Percentiles rank a stretch among this genome's conserved stretches.
Evolutionary conservation across 2,113 vertebrate species (phyloP).

Genomic region (Anser brachyrhynchus): DNA sequence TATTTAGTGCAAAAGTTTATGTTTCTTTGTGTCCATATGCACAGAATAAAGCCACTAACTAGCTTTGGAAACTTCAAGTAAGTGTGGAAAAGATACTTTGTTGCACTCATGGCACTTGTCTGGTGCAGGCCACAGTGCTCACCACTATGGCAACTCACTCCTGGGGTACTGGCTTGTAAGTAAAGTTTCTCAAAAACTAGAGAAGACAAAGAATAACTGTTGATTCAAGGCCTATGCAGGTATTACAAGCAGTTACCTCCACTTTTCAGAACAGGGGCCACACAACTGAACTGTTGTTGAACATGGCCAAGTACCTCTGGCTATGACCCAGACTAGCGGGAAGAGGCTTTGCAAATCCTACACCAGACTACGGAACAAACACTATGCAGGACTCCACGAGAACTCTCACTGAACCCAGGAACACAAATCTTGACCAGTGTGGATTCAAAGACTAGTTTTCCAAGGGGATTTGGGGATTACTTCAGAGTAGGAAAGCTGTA

Average conservation of each 20-base stretch:
- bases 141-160: not conserved
- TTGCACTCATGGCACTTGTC: not conserved
- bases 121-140: not conserved
- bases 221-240: not conserved
- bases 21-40: not conserved
- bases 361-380: not conserved
- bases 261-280: not conserved
- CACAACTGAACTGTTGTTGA: not conserved
- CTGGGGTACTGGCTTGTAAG: not conserved
- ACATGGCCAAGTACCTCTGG: not conserved
- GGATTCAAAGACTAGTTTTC: not conserved
- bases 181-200: not conserved
- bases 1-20: not conserved
- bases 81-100: not conserved
- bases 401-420: not conserved
- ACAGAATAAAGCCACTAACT: not conserved
- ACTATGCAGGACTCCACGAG: accelerated
- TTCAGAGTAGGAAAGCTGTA: not conserved
- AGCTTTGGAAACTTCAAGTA: not conserved
- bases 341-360: not conserved
- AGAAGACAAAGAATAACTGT: not conserved
- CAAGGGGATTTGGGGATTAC: not conserved
- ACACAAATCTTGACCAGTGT: not conserved
- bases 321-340: not conserved
- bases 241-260: not conserved